phyloP scores from a whole-genome alignment of 2,113 vertebrate species.

The Microtus oregoni region DNA sequence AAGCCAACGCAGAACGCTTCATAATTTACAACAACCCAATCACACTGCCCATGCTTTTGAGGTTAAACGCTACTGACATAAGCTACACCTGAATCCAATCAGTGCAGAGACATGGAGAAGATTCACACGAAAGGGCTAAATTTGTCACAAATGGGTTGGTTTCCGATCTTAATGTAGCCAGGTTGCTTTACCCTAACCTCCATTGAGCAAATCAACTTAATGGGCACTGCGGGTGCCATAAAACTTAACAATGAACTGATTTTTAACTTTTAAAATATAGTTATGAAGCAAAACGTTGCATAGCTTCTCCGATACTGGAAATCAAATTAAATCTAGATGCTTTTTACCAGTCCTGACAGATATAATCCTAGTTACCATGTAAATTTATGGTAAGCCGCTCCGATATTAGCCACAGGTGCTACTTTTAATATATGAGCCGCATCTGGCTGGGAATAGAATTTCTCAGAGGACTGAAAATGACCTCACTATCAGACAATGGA shows the following conservation, averaged over 20 bases:
- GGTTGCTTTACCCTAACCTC: constrained; percentile 88
- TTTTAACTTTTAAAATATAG: constrained; percentile 91
- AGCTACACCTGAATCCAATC: constrained; percentile 92
- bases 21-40: constrained; percentile 81
- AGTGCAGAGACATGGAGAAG: constrained; percentile 84
- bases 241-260: constrained; percentile 91
- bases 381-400: constrained; percentile 94
- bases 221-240: constrained; percentile 90
- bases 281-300: constrained; percentile 90
- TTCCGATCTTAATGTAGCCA: constrained; percentile 89
- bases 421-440: constrained; percentile 92
- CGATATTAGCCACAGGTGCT: constrained; percentile 94
- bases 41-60: constrained; percentile 82
- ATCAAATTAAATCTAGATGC: constrained; percentile 93
- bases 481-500: constrained; percentile 92
- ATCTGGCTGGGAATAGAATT: constrained; percentile 93
- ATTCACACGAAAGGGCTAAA: constrained; percentile 87
- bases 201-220: constrained; percentile 91
- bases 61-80: constrained; percentile 86
- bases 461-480: constrained; percentile 91
- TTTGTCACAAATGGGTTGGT: constrained; percentile 90
- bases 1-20: constrained; percentile 70
- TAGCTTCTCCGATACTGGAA: constrained; percentile 91
- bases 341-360: constrained; percentile 92
- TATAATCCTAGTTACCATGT: constrained; percentile 93